These are phyloP conservation scores for Ophonus ardosiacus DNA, from an alignment of 2,888 invertebrate genomes.

Conservation along the genomic window DNA sequence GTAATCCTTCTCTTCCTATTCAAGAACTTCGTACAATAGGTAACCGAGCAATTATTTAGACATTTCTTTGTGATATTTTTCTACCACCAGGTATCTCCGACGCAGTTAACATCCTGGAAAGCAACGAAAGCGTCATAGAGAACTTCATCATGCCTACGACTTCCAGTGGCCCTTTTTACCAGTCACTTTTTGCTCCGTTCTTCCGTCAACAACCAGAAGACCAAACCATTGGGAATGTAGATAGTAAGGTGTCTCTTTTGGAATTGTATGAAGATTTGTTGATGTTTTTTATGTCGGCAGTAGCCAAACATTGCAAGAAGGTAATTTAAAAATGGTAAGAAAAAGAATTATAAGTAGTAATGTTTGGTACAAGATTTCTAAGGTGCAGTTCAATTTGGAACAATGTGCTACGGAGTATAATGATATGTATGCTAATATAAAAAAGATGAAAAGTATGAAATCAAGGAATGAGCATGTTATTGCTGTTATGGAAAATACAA, in stretches of 20 bases:
- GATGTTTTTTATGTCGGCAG: constrained; percentile 74
- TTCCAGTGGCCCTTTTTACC: constrained; percentile 45
- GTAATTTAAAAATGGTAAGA: neutral
- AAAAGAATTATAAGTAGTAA: neutral
- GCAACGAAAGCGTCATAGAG: constrained; percentile 41
- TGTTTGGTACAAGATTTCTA: constrained; percentile 25
- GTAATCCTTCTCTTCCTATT: constrained; percentile 11
- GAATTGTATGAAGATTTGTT: constrained; percentile 73
- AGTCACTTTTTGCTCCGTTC: constrained; percentile 45
- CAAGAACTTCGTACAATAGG: constrained; percentile 29
- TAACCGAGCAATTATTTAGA: neutral
- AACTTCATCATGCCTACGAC: constrained; percentile 51
- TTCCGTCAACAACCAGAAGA: constrained; percentile 42
- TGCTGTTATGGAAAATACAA: constrained; percentile 39
- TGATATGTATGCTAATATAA: constrained; percentile 8
- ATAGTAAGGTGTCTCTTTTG: constrained; percentile 70
- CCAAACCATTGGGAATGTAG: constrained; percentile 70
- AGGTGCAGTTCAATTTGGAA: constrained; percentile 39
- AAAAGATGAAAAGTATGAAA: constrained; percentile 7
- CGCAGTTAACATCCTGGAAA: constrained; percentile 41
- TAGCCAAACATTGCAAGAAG: constrained; percentile 75
- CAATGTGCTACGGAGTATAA: constrained; percentile 45
- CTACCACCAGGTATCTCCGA: constrained; percentile 14
- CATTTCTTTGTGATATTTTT: neutral
- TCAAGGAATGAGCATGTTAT: neutral